These are phyloP conservation scores for Strigamia maritima DNA, from an alignment of 2,888 invertebrate species.

Conservation along the genomic window DNA sequence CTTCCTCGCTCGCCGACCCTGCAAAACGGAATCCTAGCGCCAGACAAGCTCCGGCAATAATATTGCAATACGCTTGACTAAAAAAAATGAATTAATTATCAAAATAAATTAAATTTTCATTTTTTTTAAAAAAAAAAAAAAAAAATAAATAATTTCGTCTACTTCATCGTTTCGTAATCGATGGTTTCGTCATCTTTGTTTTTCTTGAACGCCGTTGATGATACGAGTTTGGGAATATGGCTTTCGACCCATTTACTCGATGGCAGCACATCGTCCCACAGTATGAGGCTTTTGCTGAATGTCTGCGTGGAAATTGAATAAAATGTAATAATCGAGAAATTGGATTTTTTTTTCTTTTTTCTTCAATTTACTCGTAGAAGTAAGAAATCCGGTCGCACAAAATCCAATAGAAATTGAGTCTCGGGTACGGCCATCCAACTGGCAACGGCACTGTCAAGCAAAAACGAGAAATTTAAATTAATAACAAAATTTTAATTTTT, in stretches of 20 bases:
- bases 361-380: constrained; percentile 61
- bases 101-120: no score
- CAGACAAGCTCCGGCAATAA: constrained; percentile 90
- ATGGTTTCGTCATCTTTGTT: constrained; percentile 54
- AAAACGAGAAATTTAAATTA: no score
- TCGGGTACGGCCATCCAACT: constrained; percentile 86
- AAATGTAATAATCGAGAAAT: no score
- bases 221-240: constrained; percentile 73
- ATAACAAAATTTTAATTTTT: no score
- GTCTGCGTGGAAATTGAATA: constrained; percentile 51
- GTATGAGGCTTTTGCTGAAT: constrained; percentile 74
- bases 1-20: constrained; percentile 79
- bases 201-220: constrained; percentile 73
- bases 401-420: constrained; percentile 85
- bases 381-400: constrained; percentile 85
- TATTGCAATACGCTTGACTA: constrained; percentile 95
- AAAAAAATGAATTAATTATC: constrained; percentile 48
- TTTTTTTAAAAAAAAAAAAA: constrained; percentile 29
- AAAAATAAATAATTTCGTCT: constrained; percentile 38
- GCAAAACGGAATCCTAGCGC: constrained; percentile 90
- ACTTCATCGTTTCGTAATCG: constrained; percentile 93
- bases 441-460: constrained; percentile 74
- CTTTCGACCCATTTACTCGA: constrained; percentile 76
- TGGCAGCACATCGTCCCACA: constrained; percentile 83
- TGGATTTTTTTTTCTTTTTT: background rate